These are phyloP conservation scores for Pituophis catenifer DNA, from an alignment of 2,113 vertebrate species.

Conservation along the genomic window DNA sequence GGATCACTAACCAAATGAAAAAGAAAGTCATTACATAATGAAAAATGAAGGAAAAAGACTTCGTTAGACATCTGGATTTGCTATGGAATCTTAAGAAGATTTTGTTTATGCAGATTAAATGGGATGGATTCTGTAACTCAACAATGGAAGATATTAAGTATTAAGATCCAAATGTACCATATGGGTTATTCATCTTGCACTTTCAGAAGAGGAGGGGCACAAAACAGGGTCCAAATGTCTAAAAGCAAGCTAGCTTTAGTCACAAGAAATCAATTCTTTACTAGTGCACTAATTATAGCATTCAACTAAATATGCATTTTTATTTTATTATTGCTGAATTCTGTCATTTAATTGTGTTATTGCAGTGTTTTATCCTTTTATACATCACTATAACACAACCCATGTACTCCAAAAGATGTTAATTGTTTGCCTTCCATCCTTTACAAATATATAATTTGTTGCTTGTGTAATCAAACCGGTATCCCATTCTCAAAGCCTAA, in stretches of 20 bases:
- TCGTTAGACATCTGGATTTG: neutral
- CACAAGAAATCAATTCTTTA: neutral
- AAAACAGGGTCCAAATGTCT: neutral
- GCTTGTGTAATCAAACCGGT: neutral
- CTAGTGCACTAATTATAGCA: neutral
- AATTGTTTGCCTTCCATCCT: neutral
- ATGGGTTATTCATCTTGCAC: neutral
- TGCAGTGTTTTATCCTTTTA: neutral
- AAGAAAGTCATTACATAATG: neutral
- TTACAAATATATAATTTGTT: neutral
- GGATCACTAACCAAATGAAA: neutral
- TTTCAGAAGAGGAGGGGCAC: neutral
- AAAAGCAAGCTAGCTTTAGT: neutral
- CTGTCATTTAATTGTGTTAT: neutral
- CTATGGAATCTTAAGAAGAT: neutral
- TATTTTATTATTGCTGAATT: neutral
- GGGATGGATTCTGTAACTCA: neutral
- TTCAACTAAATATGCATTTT: neutral
- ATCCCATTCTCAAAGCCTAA: neutral
- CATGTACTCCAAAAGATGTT: neutral
- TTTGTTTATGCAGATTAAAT: neutral
- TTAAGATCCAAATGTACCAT: neutral
- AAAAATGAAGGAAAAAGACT: neutral
- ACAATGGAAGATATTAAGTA: neutral
- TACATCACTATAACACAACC: neutral